Evolutionary conservation across 2,888 invertebrate genomes (phyloP).

Genomic region (Caenorhabditis sinica): DNA sequence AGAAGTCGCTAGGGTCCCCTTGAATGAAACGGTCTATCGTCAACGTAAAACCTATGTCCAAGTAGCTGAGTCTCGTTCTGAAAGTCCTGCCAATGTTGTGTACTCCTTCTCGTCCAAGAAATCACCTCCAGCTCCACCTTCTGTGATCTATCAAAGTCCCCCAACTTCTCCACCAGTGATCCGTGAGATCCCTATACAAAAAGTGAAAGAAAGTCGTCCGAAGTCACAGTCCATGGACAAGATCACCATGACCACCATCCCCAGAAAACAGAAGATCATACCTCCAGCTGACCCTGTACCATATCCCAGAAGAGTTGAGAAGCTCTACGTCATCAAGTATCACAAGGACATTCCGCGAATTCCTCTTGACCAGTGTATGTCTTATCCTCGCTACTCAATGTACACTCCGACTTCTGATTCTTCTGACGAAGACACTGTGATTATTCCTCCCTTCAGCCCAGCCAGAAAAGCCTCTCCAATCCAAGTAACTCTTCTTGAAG

Average conservation of each 20-base stretch:
- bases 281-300: slow-evolving; percentile 4
- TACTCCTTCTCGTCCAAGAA: slow-evolving; percentile 3
- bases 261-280: not conserved
- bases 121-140: not conserved
- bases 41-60: not conserved
- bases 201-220: not conserved
- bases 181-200: not conserved
- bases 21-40: not conserved
- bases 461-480: not conserved
- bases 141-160: slow-evolving; percentile 21
- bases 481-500: not conserved
- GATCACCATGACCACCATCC: slow-evolving; percentile 22
- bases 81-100: slow-evolving; percentile 19
- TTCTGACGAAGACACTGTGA: not conserved
- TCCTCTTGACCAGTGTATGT: not conserved
- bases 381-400: not conserved
- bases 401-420: slow-evolving; percentile 4
- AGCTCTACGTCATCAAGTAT: not conserved
- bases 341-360: slow-evolving; percentile 5
- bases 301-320: slow-evolving; percentile 11
- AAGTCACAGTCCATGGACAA: slow-evolving; percentile 22
- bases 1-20: slow-evolving; percentile 13
- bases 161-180: not conserved
- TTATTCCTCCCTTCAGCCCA: slow-evolving; percentile 8
- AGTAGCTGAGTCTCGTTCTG: slow-evolving; percentile 1